Evolutionary conservation across 2,797 vertebrate species (phyloP).

Genomic region (Arrhamphus sclerolepis): DNA sequence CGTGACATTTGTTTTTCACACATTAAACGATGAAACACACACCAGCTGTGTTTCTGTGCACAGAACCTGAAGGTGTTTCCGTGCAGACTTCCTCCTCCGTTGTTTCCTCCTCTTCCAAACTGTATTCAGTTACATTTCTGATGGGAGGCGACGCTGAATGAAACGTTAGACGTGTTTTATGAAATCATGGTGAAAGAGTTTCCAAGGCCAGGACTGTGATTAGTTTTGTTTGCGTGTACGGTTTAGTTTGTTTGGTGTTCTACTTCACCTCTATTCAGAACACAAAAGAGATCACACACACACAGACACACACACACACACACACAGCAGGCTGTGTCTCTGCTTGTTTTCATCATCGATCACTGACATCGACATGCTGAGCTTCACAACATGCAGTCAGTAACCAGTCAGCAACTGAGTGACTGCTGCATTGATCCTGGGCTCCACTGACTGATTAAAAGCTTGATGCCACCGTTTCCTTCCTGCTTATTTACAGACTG

Average conservation of each 20-base stretch:
- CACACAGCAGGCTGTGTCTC: constrained; percentile 59
- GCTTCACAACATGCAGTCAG: constrained; percentile 60
- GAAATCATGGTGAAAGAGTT: no score
- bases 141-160: no score
- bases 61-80: no score
- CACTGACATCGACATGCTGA: constrained; percentile 57
- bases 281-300: constrained; percentile 16
- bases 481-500: constrained; percentile 32
- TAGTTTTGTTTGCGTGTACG: background rate
- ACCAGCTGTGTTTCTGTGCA: no score
- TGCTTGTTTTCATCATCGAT: constrained; percentile 73
- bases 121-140: no score
- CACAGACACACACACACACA: constrained; percentile 17
- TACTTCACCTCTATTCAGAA: constrained; percentile 14
- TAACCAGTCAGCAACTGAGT: constrained; percentile 54
- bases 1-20: no score
- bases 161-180: no score
- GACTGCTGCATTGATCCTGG: constrained; percentile 39
- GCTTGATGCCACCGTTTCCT: constrained; percentile 38
- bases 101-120: no score
- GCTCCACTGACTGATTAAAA: constrained; percentile 49
- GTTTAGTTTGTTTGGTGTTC: constrained; percentile 10
- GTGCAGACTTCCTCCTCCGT: no score
- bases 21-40: no score
- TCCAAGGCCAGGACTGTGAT: no score